Evolutionary conservation across 2,113 vertebrate genomes (phyloP), one percentile per base, ranked within the genome.

Genomic region (Alouatta palliata): DNA sequence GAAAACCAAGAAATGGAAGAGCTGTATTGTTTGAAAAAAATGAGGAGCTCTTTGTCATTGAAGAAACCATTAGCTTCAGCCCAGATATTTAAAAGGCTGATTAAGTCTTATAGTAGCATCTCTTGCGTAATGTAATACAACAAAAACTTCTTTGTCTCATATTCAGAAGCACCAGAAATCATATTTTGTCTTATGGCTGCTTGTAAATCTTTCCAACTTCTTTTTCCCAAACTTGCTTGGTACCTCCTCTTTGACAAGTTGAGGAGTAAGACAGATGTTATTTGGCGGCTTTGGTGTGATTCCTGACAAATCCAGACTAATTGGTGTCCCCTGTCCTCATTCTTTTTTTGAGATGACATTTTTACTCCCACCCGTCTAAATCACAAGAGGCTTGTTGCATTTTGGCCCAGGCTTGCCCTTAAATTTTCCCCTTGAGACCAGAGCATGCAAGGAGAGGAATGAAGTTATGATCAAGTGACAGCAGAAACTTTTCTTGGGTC

Each of bases 401-500:
- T 81, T 91, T 91, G 82, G 73, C 89, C 54, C 73, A 86, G 35
- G 3, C 40, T 84, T 94, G 43, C 43, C 84, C 76, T 94, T 85
- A 82, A 66, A 54, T 80, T 86, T 85, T 96, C 30, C n/a, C 4
- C n/a, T 49, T 80, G 86, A 73, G 85, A 77, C 30, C 10, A 79
- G 77, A 93, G 16, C 52, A 87, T 75, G 91, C 43, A 71, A 94
- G 94, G 30, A 90, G 56, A 85, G 27, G 37, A 82, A 88, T 79
- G 77, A 85, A 95, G 17, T 94, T 92, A 95, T 49, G 81, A 92
- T 92, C 73, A 68, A 87, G 47, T 80, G 91, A 94, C 76, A 94
- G 43, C 77, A 93, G 54, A 96, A 90, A 94, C 73, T 94, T 97
- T 76, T 27, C 61, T 75, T 95, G 68, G 68, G 66, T 91, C 76